Percentiles rank a stretch among this genome's conserved stretches.
These are phyloP conservation scores for Phrynocephalus forsythii DNA, from an alignment of 2,797 vertebrate species.

Conservation along the genomic window DNA sequence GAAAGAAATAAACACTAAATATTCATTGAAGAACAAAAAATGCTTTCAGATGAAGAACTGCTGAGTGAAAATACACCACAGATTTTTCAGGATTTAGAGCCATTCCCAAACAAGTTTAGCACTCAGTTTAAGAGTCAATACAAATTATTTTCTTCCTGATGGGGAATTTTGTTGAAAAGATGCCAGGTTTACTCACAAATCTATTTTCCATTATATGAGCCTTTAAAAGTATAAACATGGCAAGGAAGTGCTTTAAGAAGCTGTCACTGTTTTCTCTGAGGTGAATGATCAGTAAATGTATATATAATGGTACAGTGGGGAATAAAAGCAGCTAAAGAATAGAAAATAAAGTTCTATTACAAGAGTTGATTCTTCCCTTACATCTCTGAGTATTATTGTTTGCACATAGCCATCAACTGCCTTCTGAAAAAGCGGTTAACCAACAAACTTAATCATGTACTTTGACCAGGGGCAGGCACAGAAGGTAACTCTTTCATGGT, in stretches of 20 bases:
- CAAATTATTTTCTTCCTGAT: neutral
- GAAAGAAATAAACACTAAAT: conserved; percentile 42
- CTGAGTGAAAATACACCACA: conserved; percentile 27
- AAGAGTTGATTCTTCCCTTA: neutral
- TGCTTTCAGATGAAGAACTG: conserved; percentile 30
- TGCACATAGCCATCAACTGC: neutral
- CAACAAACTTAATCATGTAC: neutral
- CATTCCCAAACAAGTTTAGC: conserved; percentile 5
- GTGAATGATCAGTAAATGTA: neutral
- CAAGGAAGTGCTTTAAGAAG: neutral
- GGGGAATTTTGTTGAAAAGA: conserved; percentile 30
- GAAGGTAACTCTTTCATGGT: neutral
- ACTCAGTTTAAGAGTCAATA: conserved; percentile 47
- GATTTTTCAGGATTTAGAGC: conserved; percentile 51
- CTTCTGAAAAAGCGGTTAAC: no score
- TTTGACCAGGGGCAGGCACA: neutral
- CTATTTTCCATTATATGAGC: conserved; percentile 27
- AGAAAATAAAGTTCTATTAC: neutral
- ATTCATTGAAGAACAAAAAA: conserved; percentile 34
- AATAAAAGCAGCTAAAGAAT: neutral
- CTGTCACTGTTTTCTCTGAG: conserved; percentile 2
- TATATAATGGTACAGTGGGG: neutral
- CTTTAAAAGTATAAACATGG: neutral
- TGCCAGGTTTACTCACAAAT: conserved; percentile 30
- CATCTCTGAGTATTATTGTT: neutral